A percentile compares a stretch with the other conserved stretches of the same genome.
Evolutionary conservation across 2,113 vertebrate species (phyloP).

Genomic region (Oxyruncus cristatus): DNA sequence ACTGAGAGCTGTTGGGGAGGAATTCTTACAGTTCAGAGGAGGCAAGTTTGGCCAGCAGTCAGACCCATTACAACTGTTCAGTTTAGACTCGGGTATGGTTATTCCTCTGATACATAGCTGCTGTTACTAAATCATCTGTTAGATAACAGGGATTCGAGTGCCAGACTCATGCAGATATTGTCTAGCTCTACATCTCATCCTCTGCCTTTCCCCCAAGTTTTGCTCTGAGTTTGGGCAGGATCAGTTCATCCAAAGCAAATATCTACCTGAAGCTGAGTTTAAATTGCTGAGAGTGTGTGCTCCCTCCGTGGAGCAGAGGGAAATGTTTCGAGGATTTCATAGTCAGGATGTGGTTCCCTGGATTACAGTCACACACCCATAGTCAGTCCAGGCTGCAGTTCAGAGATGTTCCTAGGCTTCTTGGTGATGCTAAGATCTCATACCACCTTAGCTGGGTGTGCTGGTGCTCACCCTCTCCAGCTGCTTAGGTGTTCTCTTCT

Average conservation of each 20-base stretch:
- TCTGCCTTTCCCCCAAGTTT: background rate
- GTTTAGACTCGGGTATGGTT: background rate
- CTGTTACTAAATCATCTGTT: background rate
- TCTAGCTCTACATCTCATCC: background rate
- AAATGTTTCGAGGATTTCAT: background rate
- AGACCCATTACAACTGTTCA: background rate
- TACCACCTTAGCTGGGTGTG: background rate
- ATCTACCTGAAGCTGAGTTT: background rate
- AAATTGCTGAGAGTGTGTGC: background rate
- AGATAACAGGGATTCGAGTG: background rate
- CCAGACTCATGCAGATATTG: background rate
- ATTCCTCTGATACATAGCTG: background rate
- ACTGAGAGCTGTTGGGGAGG: constrained; percentile 5
- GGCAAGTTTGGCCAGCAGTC: constrained; percentile 55
- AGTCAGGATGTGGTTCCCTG: background rate
- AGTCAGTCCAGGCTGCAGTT: background rate
- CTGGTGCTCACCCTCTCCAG: background rate
- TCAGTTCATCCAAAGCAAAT: background rate
- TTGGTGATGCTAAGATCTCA: background rate
- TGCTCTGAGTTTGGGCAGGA: background rate
- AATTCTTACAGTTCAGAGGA: constrained; percentile 56
- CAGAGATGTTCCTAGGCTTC: background rate
- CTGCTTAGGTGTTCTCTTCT: background rate
- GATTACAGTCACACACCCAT: background rate
- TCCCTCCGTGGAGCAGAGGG: background rate